Evolutionary conservation across 2,113 vertebrate species (phyloP).

Genomic region (Sinocyclocheilus rhinocerous): DNA sequence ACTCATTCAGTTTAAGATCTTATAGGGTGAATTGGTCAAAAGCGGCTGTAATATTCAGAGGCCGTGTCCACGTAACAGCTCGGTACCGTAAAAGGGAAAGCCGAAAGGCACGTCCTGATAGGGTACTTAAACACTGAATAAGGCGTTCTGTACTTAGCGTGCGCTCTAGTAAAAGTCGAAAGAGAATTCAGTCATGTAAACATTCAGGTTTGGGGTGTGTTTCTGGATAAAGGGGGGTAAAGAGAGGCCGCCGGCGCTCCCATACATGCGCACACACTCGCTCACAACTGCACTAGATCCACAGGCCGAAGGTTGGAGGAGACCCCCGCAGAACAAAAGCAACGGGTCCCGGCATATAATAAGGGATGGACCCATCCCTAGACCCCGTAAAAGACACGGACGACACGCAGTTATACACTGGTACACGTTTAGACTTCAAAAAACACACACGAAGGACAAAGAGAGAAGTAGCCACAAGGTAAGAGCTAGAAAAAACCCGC

Average conservation of each 20-base stretch:
- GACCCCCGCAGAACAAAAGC: slow-evolving; percentile 44
- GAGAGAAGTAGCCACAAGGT: slow-evolving; percentile 61
- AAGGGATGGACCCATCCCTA: slow-evolving; percentile 57
- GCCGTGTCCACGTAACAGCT: slow-evolving; percentile 29
- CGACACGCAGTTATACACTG: slow-evolving; percentile 67
- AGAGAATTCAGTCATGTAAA: slow-evolving; percentile 81
- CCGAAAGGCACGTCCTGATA: slow-evolving; percentile 58
- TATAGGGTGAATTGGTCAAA: not conserved
- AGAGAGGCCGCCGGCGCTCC: slow-evolving; percentile 35
- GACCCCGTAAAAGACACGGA: slow-evolving; percentile 71
- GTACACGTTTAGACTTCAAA: slow-evolving; percentile 70
- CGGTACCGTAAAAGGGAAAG: slow-evolving; percentile 53
- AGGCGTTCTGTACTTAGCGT: slow-evolving; percentile 80
- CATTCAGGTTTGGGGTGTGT: slow-evolving; percentile 77
- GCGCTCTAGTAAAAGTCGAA: slow-evolving; percentile 75
- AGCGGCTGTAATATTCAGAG: slow-evolving; percentile 11
- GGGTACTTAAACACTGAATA: slow-evolving; percentile 70
- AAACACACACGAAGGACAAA: slow-evolving; percentile 57
- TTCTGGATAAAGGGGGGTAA: slow-evolving; percentile 63
- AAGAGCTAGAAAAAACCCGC: slow-evolving; percentile 61
- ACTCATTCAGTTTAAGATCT: slow-evolving; percentile 65
- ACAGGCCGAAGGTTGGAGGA: slow-evolving; percentile 29
- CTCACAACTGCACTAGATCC: slow-evolving; percentile 43
- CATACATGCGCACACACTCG: slow-evolving; percentile 19
- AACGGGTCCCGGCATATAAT: slow-evolving; percentile 41